phyloP scores from a whole-genome alignment of 1,140 invertebrate genomes.

The Atta texana region DNA sequence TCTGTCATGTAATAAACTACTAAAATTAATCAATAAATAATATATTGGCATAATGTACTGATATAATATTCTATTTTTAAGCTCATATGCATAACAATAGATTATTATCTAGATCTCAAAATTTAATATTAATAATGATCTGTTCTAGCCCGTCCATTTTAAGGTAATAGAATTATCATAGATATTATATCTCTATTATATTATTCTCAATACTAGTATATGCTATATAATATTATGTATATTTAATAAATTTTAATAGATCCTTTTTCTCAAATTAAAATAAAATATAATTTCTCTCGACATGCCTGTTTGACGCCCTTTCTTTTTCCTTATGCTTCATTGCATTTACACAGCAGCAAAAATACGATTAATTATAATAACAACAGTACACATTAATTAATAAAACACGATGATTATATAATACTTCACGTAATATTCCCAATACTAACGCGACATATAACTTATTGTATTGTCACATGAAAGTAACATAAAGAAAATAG shows the following conservation, averaged over 20 bases:
- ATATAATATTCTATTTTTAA: neutral
- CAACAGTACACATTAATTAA: too few species aligned
- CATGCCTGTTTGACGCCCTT: too few species aligned
- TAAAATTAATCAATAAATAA: conserved; percentile 15
- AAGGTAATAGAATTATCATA: neutral
- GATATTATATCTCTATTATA: neutral
- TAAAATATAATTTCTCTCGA: too few species aligned
- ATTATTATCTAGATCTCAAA: conserved; percentile 9
- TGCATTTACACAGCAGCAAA: too few species aligned
- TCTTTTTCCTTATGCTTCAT: too few species aligned
- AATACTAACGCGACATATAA: neutral
- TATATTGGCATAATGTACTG: neutral
- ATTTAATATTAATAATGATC: neutral
- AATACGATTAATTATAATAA: too few species aligned
- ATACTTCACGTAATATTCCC: too few species aligned
- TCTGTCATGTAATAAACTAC: neutral
- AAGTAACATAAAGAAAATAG: neutral
- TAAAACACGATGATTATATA: too few species aligned
- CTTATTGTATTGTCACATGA: neutral
- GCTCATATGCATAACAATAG: neutral
- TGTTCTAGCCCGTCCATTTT: neutral
- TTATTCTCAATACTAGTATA: neutral
- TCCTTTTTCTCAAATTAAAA: too few species aligned
- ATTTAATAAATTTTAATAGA: too few species aligned
- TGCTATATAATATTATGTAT: neutral